Percentiles rank a stretch among this genome's conserved stretches.
Evolutionary conservation across 2,888 invertebrate genomes (phyloP).

Genomic region (Ochropacha duplaris): DNA sequence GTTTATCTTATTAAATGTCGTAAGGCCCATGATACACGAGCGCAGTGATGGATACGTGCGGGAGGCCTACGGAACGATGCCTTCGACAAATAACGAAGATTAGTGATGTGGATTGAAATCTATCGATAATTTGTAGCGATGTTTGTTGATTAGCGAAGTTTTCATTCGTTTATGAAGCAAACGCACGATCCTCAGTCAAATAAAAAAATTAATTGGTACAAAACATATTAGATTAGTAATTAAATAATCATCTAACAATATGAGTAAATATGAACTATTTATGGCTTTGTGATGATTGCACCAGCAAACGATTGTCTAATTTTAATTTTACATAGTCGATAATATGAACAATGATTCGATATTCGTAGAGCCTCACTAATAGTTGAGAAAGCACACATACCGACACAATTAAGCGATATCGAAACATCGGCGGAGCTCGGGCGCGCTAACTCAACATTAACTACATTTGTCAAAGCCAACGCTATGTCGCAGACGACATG

Average conservation of each 20-base stretch:
- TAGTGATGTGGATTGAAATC: conserved; percentile 44
- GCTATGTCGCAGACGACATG: conserved; percentile 22
- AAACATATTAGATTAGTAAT: too few species aligned
- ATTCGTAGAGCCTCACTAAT: conserved; percentile 41
- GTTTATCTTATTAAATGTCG: conserved; percentile 69
- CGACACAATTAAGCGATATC: conserved; percentile 75
- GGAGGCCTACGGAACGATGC: conserved; percentile 47
- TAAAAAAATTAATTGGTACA: too few species aligned
- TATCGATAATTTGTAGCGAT: conserved; percentile 14
- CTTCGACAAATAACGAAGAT: conserved; percentile 65
- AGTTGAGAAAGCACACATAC: conserved; percentile 46
- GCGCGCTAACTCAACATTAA: conserved; percentile 65
- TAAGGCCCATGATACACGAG: conserved; percentile 21
- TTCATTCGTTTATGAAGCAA: not conserved
- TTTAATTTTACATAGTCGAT: not conserved
- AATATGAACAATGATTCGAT: not conserved
- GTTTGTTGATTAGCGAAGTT: not conserved
- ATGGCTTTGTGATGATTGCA: too few species aligned
- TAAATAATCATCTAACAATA: too few species aligned
- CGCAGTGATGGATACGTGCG: conserved; percentile 65
- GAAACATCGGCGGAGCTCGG: conserved; percentile 43
- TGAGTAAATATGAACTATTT: too few species aligned
- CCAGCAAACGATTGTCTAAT: too few species aligned
- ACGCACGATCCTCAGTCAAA: too few species aligned
- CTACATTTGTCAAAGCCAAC: conserved; percentile 70